Conservation (phyloP, 2,113 vertebrate genomes). For the Lophochroa leadbeateri region DNA sequence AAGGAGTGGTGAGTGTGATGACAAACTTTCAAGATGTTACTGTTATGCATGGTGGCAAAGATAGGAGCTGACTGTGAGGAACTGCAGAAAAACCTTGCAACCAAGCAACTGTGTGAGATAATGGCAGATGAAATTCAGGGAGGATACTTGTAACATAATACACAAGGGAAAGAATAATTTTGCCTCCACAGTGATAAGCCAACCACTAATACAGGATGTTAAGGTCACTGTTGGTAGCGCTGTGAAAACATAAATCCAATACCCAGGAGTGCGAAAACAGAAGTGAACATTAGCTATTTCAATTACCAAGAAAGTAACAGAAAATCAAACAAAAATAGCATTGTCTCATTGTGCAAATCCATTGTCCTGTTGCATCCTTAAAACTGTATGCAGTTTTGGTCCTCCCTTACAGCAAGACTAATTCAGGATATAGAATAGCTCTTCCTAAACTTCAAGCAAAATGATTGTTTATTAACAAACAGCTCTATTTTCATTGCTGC, state of each 20-base stretch:
- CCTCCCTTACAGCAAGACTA: background rate
- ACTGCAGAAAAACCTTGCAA: background rate
- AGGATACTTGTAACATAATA: background rate
- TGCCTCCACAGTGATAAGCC: background rate
- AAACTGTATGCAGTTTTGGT: background rate
- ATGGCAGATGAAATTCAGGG: conserved; percentile 1
- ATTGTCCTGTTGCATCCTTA: background rate
- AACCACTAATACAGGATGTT: background rate
- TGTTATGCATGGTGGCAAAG: conserved; percentile 5
- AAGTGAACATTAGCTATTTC: background rate
- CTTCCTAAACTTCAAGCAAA: background rate
- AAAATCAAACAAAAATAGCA: background rate
- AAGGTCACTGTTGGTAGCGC: background rate
- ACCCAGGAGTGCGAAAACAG: background rate
- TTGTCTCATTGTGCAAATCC: background rate
- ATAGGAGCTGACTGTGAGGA: background rate
- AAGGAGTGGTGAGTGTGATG: background rate
- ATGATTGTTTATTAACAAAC: background rate
- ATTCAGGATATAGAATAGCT: background rate
- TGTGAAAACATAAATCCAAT: background rate
- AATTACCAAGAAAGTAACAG: background rate
- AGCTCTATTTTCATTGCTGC: background rate
- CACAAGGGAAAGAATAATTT: conserved; percentile 14
- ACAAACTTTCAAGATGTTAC: background rate
- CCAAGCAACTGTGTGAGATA: conserved; percentile 9